Evolutionary conservation across 1,140 invertebrate genomes (phyloP), one percentile per base, ranked within the genome.

Genomic region (Drosophila bifasciata): DNA sequence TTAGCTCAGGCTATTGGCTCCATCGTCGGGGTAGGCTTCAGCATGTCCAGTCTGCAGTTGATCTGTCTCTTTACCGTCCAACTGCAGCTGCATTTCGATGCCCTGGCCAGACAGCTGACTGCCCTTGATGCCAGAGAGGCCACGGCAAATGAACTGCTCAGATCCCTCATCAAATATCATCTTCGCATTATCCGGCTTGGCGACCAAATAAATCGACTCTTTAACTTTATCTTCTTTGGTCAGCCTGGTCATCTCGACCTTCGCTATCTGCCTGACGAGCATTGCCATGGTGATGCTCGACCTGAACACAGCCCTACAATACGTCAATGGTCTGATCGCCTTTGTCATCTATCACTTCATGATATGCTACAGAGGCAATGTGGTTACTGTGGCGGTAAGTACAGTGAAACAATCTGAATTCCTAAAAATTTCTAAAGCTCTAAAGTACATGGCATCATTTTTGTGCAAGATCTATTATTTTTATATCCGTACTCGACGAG

Each of bases 51-150:
- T 2, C 70, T 80, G 28, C 72, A 77, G 16, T 25, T 90, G 41
- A 9, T 90, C 5, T 86, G 78, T 44, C 63, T 90, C 5, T 90
- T 86, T 49, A 50, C 62, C 5, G 79, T 74, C 0, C 89, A 90
- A 55, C 60, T 90, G 40, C 72, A 74, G 23, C 23, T 90, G 45
- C 89, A 90, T 62, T 90, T 86, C 9, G 89, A 90, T 58, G 79
- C 60, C 1, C 23, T 90, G 50, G 63, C 69, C n/a, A 73, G 45
- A 23, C 56, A 58, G 4, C 15, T 90, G 0, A 16, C 40, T 0
- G 1, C 1, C 0, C 48, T 90, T 3, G 78, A 90, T 53, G 74
- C 80, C 0, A 21, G 56, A 6, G 50, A 48, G 1, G 19, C 64
- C 0, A 40, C 21, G 0, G 84, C 89, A 0, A 67, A 83, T 40